phyloP scores from a whole-genome alignment of 2,113 vertebrate species.

The Cnemophilus loriae region DNA sequence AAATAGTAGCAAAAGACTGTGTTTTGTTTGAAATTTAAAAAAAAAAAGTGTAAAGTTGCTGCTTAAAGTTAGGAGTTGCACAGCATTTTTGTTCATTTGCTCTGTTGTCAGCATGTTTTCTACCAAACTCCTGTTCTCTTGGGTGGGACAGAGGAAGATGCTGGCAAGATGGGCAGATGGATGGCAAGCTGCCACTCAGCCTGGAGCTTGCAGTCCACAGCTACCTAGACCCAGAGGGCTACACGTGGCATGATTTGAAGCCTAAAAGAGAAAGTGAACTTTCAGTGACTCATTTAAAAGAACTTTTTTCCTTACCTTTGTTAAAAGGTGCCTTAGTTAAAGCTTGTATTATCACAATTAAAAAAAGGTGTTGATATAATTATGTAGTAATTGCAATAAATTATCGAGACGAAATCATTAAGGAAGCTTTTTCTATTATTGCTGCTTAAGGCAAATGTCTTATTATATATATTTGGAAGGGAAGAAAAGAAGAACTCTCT shows the following conservation, averaged over 20 bases:
- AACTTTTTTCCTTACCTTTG: neutral
- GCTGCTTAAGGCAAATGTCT: neutral
- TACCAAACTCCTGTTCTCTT: neutral
- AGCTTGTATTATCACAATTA: neutral
- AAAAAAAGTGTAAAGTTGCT: neutral
- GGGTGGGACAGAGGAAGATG: conserved; percentile 39
- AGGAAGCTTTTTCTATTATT: neutral
- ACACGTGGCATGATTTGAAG: neutral
- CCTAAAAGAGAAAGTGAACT: conserved; percentile 26
- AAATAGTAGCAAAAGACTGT: neutral
- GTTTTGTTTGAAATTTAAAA: neutral
- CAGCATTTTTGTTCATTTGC: neutral
- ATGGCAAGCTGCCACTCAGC: conserved; percentile 64
- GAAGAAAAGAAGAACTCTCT: neutral
- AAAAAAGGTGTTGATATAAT: neutral
- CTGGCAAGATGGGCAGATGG: conserved; percentile 56
- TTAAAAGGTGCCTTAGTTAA: neutral
- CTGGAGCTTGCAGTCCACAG: conserved; percentile 2
- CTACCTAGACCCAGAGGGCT: conserved; percentile 31
- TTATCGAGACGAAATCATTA: neutral
- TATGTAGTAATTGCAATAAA: neutral
- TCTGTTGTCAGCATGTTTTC: conserved; percentile 26
- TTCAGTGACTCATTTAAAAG: conserved; percentile 5
- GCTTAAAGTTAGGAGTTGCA: neutral
- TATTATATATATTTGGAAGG: neutral